Evolutionary conservation across 2,888 invertebrate species (phyloP).

Genomic region (Terebella lapidaria): DNA sequence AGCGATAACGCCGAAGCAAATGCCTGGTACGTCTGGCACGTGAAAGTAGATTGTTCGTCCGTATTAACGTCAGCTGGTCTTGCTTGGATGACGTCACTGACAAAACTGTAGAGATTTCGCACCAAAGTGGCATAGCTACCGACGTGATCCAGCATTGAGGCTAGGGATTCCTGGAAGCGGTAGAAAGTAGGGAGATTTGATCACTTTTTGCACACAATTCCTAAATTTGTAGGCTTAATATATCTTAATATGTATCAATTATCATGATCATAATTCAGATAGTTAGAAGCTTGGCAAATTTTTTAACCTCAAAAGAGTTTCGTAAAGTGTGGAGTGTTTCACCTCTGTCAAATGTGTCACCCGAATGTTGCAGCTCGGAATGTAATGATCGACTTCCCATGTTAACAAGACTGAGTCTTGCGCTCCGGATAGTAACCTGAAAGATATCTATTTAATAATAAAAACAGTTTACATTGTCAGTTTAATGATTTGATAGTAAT

Average conservation of each 20-base stretch:
- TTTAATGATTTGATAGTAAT: no score
- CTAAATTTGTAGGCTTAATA: no score
- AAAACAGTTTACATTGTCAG: no score
- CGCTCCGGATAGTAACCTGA: conserved; percentile 43
- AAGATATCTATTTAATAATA: no score
- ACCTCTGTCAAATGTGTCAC: not conserved
- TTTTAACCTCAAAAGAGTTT: no score
- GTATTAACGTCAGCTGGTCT: not conserved
- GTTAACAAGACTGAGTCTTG: conserved; percentile 33
- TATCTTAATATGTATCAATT: no score
- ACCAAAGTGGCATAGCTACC: not conserved
- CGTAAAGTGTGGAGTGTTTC: no score
- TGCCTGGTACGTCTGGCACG: conserved; percentile 40
- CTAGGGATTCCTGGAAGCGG: not conserved
- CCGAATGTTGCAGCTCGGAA: not conserved
- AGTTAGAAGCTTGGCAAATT: no score
- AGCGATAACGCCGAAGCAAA: conserved; percentile 35
- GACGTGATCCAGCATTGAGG: not conserved
- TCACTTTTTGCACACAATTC: no score
- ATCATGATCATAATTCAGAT: no score
- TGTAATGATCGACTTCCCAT: conserved; percentile 28
- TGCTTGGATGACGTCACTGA: not conserved
- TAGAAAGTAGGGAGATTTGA: not conserved
- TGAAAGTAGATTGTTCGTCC: not conserved
- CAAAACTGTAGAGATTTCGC: not conserved